phyloP scores from a whole-genome alignment of 53 echinoderm and acorn worm species.

The Stichopus horrens region DNA sequence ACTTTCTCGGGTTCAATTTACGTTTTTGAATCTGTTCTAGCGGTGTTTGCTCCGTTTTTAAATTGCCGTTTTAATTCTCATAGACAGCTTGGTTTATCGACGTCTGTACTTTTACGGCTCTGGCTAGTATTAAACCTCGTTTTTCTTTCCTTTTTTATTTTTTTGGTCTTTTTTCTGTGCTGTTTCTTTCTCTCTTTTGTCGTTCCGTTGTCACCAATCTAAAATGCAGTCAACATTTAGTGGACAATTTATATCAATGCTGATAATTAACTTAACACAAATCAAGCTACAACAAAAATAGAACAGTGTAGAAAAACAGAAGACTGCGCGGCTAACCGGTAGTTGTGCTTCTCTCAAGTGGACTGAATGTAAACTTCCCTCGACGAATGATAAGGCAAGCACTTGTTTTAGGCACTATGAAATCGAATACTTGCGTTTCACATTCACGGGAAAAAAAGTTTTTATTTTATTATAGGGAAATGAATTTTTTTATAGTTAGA shows the following conservation, averaged over 20 bases:
- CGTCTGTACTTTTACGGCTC: conserved; percentile 33
- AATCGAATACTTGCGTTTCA: too few species aligned
- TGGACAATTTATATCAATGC: conserved; percentile 25
- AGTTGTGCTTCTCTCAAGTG: background rate
- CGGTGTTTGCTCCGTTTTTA: conserved; percentile 2
- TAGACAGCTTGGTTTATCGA: conserved; percentile 16
- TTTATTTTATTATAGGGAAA: too few species aligned
- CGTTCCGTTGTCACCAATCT: background rate
- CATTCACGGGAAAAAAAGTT: too few species aligned
- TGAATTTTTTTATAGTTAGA: too few species aligned
- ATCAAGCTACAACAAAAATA: background rate
- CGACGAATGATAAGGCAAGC: too few species aligned
- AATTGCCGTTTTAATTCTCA: conserved; percentile 12
- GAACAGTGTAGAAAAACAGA: background rate
- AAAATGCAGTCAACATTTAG: conserved; percentile 27
- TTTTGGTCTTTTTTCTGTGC: background rate
- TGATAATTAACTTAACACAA: conserved; percentile 19
- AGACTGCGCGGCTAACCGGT: background rate
- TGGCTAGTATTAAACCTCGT: conserved; percentile 8
- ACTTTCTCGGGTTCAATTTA: conserved; percentile 39
- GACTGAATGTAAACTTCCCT: too few species aligned
- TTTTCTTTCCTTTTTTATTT: background rate
- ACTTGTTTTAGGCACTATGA: too few species aligned
- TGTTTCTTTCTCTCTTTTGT: background rate
- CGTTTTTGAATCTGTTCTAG: conserved; percentile 8